Evolutionary conservation across 2,797 vertebrate genomes (phyloP).

Genomic region (Gadopsis marmoratus): DNA sequence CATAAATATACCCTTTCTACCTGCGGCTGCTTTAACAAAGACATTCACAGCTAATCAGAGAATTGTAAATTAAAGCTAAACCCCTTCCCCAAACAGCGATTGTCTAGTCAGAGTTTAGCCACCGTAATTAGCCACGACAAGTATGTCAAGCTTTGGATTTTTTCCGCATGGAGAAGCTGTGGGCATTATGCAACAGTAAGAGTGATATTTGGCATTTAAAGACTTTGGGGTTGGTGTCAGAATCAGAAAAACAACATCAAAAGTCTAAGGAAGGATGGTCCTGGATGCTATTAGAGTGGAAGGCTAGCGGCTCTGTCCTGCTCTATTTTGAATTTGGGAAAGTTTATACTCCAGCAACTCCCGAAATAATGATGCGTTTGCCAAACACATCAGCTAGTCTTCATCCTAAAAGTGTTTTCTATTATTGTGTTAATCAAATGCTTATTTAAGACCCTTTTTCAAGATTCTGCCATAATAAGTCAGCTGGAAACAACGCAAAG

Average conservation of each 20-base stretch:
- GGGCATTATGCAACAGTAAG: not conserved
- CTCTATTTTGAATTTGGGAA: too few species aligned
- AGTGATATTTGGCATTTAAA: not conserved
- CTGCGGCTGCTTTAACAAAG: conserved; percentile 9
- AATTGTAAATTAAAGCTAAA: not conserved
- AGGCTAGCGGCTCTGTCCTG: not conserved
- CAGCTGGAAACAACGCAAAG: not conserved
- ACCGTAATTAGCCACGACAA: not conserved
- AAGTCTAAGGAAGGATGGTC: not conserved
- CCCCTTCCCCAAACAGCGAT: not conserved
- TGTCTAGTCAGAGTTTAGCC: not conserved
- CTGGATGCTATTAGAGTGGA: not conserved
- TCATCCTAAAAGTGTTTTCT: not conserved
- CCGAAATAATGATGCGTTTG: too few species aligned
- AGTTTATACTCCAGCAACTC: too few species aligned
- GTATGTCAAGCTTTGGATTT: not conserved
- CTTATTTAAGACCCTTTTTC: not conserved
- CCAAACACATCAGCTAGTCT: too few species aligned
- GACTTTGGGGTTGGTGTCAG: not conserved
- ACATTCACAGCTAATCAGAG: not conserved
- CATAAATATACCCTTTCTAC: not conserved
- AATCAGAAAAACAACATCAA: not conserved
- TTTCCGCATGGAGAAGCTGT: not conserved
- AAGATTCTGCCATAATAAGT: not conserved
- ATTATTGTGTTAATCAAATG: not conserved